Evolutionary conservation across 2,888 invertebrate species (phyloP), one percentile per base, ranked within the genome.

Genomic region (Noctua comes): DNA sequence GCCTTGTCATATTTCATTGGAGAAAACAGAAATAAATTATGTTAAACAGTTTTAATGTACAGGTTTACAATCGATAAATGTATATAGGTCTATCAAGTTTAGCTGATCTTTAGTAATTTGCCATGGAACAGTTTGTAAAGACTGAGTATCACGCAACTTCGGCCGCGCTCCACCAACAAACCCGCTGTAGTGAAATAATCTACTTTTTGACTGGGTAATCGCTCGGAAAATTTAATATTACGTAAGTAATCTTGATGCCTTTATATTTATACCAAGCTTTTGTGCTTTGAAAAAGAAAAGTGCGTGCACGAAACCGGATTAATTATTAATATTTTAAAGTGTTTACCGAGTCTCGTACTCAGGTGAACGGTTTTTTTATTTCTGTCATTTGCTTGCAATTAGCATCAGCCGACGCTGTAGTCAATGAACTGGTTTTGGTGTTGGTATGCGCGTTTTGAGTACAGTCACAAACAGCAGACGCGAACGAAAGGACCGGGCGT

Each of bases 241-340:
- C 90, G 87, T 91, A 88, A 91, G 87, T 91, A 90, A 90, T 90
- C 90, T 87, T 89, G 87, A 91, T 91, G 87, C 85, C 89, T 91
- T 91, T 89, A 88, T 90, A 88, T 90, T 91, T 89, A 88, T 90
- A 88, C 78, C 73, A 73, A 80, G 59, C 79, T 73, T 86, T 79
- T 76, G 36, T 64, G 83, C 85, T 84, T 86, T 84, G 70, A 81
- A 79, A 83, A 80, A 74, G 59, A 82, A 83, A 79, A 83, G 65
- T 79, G 78, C 79, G 76, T 72, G 76, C 76, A 76, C 76, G 81
- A 81, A 79, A 83, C 79, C 78, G 76, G 79, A 82, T 87, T 89
- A 82, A 78, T 84, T 86, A 86, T 80, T 85, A 82, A 78, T 77
- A 76, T 77, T 77, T 81, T 71, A 68, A 79, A 82, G 83, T 79